phyloP scores from a whole-genome alignment of 2,113 vertebrate genomes.

The Equus przewalskii region DNA sequence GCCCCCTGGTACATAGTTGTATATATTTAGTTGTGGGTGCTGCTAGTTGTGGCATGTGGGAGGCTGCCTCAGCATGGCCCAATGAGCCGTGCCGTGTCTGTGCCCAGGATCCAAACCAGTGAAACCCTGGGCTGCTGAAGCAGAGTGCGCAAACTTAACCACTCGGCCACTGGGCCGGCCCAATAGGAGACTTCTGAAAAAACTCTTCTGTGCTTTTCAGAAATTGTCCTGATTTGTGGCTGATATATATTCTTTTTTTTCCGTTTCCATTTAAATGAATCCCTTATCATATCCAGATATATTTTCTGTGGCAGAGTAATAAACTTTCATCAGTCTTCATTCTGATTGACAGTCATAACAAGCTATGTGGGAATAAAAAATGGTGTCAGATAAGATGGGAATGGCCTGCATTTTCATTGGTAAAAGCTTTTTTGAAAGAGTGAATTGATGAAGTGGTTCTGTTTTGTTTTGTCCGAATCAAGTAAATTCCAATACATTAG shows the following conservation, averaged over 20 bases:
- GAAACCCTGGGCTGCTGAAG: too few relatives aligned
- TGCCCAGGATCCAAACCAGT: too few relatives aligned
- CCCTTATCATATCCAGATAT: not conserved
- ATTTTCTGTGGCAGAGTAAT: slow-evolving; percentile 21
- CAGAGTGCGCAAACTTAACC: too few relatives aligned
- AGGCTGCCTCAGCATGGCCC: too few relatives aligned
- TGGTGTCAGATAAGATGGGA: not conserved
- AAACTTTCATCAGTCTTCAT: slow-evolving; percentile 5
- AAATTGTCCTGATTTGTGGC: not conserved
- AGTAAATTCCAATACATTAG: slow-evolving; percentile 44
- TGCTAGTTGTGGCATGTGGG: too few relatives aligned
- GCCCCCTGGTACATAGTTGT: too few relatives aligned
- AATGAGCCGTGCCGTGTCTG: too few relatives aligned
- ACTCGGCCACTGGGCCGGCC: too few relatives aligned
- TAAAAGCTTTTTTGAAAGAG: slow-evolving; percentile 25
- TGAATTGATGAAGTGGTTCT: not conserved
- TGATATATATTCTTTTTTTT: not conserved
- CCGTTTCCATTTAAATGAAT: slow-evolving; percentile 32
- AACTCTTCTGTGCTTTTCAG: slow-evolving; percentile 8
- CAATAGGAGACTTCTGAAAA: not conserved
- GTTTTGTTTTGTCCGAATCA: slow-evolving; percentile 46
- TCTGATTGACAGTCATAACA: slow-evolving; percentile 19
- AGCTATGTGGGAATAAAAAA: slow-evolving; percentile 13
- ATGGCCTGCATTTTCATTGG: not conserved
- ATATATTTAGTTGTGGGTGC: too few relatives aligned